Conservation (phyloP, 2,888 invertebrate genomes). For the Philonicus albiceps region DNA sequence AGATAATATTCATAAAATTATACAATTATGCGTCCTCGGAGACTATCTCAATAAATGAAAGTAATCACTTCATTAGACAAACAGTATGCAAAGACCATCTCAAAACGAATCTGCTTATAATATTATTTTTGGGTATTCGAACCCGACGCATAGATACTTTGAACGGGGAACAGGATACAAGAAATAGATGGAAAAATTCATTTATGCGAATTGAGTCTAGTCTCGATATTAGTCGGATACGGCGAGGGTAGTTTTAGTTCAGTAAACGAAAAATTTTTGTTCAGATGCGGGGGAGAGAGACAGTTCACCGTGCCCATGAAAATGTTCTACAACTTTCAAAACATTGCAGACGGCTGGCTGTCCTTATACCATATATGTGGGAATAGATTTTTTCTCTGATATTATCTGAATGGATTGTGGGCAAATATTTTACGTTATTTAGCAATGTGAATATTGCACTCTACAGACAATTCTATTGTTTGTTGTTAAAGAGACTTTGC, state of each 20-base stretch:
- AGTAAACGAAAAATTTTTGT: neutral
- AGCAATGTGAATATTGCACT: slow-evolving; percentile 15
- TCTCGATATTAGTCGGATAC: slow-evolving; percentile 9
- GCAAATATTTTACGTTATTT: slow-evolving; percentile 17
- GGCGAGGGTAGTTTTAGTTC: neutral
- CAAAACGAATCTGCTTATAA: neutral
- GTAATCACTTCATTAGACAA: neutral
- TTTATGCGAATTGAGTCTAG: slow-evolving; percentile 1
- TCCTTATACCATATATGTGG: neutral
- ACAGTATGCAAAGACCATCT: neutral
- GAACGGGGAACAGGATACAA: slow-evolving; percentile 6
- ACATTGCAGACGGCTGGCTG: slow-evolving; percentile 7
- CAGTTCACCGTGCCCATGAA: neutral
- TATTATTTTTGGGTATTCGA: neutral
- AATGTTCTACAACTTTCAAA: neutral
- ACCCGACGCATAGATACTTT: neutral
- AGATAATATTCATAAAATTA: neutral
- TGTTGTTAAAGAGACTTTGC: neutral
- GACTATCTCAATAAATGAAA: neutral
- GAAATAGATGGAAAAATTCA: neutral
- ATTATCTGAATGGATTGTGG: slow-evolving; percentile 6
- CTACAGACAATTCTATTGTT: neutral
- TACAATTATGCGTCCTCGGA: neutral
- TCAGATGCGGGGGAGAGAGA: neutral
- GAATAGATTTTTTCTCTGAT: slow-evolving; percentile 27